Percentiles rank a stretch among this genome's conserved stretches.
These are phyloP conservation scores for Zalophus californianus DNA, from an alignment of 2,797 vertebrate species.

Conservation along the genomic window DNA sequence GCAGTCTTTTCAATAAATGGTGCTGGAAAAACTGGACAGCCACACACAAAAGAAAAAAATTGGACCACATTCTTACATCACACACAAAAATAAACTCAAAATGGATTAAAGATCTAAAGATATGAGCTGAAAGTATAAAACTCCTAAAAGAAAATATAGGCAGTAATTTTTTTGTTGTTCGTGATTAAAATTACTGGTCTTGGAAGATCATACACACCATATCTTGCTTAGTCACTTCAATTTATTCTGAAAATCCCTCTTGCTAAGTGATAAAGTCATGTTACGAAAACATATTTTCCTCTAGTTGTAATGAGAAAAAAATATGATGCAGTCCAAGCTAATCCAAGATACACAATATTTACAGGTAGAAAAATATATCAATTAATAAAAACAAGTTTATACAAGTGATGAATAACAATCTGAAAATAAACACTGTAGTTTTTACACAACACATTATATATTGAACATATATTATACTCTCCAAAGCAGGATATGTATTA, in stretches of 20 bases:
- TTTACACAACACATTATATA: neutral
- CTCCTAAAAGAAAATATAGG: neutral
- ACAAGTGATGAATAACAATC: neutral
- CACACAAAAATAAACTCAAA: neutral
- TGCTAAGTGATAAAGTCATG: neutral
- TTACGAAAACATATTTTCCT: neutral
- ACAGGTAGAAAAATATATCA: neutral
- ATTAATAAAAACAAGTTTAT: neutral
- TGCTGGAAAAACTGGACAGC: neutral
- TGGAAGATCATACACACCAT: neutral
- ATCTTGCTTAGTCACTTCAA: neutral
- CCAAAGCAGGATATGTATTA: neutral
- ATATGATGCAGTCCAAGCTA: neutral
- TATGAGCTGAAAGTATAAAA: neutral
- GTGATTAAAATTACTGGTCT: neutral
- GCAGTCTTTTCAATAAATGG: neutral
- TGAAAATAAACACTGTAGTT: neutral
- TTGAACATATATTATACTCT: neutral
- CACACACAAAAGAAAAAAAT: neutral
- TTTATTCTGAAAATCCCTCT: neutral
- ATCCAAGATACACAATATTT: slow-evolving; percentile 12
- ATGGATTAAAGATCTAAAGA: neutral
- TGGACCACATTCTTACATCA: neutral
- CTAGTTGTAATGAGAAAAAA: slow-evolving; percentile 60
- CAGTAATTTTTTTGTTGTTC: neutral